Evolutionary conservation across 2,888 invertebrate species (phyloP).

Genomic region (Malthinus seriepunctatus): DNA sequence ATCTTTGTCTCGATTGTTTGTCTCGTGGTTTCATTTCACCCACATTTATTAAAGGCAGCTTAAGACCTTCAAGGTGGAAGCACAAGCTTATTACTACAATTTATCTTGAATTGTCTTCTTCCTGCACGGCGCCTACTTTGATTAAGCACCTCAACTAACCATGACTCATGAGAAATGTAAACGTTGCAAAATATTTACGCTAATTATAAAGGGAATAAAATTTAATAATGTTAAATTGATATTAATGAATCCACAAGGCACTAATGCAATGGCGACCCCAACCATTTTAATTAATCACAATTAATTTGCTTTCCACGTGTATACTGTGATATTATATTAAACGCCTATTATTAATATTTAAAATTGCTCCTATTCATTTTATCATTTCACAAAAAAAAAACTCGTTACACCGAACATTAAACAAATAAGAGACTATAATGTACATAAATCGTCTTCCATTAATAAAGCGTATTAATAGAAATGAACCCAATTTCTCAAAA

Average conservation of each 20-base stretch:
- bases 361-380: slow-evolving; percentile 14
- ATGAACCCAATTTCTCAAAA: too few relatives aligned
- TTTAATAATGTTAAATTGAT: slow-evolving; percentile 31
- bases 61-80: slow-evolving; percentile 31
- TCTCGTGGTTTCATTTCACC: slow-evolving; percentile 13
- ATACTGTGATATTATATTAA: slow-evolving; percentile 17
- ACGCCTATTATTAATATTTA: slow-evolving; percentile 3
- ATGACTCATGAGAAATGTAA: slow-evolving; percentile 23
- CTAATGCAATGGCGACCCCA: slow-evolving; percentile 26
- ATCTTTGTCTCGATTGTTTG: slow-evolving; percentile 7
- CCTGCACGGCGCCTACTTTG: slow-evolving; percentile 34
- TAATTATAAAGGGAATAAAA: slow-evolving; percentile 30
- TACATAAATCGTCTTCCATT: too few relatives aligned
- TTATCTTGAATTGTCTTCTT: slow-evolving; percentile 35
- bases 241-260: slow-evolving; percentile 27
- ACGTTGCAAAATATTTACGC: slow-evolving; percentile 28
- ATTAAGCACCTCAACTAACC: slow-evolving; percentile 27
- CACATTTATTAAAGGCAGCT: slow-evolving; percentile 18
- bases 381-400: neutral
- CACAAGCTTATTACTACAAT: slow-evolving; percentile 32
- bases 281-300: slow-evolving; percentile 33
- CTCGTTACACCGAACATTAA: too few relatives aligned
- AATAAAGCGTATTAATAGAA: too few relatives aligned
- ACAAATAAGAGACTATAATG: too few relatives aligned
- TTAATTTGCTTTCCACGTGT: slow-evolving; percentile 23